Evolutionary conservation across 2,888 invertebrate species (phyloP).

Genomic region (Lycocerus yunnanus): DNA sequence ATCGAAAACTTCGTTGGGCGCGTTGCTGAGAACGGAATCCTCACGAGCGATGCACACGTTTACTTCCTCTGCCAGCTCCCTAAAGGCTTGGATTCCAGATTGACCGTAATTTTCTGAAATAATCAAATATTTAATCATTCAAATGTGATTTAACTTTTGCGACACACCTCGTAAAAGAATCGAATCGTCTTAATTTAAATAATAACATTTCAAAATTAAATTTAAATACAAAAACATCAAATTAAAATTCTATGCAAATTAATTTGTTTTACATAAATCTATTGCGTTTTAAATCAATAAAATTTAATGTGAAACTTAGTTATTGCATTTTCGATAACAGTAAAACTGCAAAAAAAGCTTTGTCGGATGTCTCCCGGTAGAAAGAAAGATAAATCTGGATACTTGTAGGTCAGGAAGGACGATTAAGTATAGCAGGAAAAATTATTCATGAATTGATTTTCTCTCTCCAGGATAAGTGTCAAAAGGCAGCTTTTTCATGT

Average conservation of each 20-base stretch:
- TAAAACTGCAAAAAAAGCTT: too few species aligned
- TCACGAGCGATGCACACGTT: conserved; percentile 75
- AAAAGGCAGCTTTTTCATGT: too few species aligned
- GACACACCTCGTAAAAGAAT: neutral
- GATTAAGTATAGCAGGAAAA: too few species aligned
- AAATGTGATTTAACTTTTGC: neutral
- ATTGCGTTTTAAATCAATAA: neutral
- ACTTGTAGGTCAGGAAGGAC: too few species aligned
- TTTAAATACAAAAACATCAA: neutral
- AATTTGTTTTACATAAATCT: neutral
- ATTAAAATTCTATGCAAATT: neutral
- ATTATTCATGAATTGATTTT: too few species aligned
- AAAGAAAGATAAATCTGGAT: too few species aligned
- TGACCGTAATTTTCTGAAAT: conserved; percentile 76
- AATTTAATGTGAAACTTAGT: neutral
- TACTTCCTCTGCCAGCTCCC: conserved; percentile 67
- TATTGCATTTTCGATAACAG: too few species aligned
- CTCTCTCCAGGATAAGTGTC: too few species aligned
- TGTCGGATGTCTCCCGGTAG: too few species aligned
- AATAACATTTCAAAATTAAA: neutral
- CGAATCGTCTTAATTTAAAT: neutral
- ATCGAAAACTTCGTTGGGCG: conserved; percentile 62
- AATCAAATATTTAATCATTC: conserved; percentile 9
- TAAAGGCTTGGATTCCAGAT: conserved; percentile 75
- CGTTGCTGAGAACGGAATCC: conserved; percentile 65